phyloP scores from a whole-genome alignment of 1,140 invertebrate species.

The Musca domestica region DNA sequence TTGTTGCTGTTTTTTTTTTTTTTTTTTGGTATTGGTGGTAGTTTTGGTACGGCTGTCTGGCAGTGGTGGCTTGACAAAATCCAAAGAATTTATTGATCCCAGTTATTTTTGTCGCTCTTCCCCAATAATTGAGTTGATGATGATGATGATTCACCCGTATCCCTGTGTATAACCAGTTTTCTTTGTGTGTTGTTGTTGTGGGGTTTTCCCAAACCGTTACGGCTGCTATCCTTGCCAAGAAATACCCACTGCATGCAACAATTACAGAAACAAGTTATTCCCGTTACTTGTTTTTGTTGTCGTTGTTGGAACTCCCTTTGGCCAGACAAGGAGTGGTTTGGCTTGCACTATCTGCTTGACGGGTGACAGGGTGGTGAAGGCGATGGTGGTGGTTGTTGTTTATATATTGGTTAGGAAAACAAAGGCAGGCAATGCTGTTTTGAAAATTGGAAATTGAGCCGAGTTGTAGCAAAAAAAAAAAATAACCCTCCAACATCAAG shows the following conservation, averaged over 20 bases:
- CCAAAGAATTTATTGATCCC: no score
- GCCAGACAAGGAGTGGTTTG: slow-evolving; percentile 8
- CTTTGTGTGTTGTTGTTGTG: no score
- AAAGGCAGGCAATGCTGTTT: background rate
- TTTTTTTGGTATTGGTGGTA: background rate
- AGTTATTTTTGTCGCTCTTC: no score
- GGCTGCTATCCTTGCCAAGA: background rate
- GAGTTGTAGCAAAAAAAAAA: no score
- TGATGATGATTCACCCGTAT: no score
- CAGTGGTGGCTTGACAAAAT: no score
- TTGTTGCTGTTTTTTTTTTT: no score
- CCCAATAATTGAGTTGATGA: no score
- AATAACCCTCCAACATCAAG: no score
- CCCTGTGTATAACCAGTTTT: no score
- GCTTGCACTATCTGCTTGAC: background rate
- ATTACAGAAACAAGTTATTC: background rate
- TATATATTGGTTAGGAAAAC: background rate
- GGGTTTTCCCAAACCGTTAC: background rate
- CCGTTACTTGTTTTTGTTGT: background rate
- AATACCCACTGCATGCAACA: background rate
- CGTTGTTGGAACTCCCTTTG: background rate
- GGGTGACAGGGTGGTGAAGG: no score
- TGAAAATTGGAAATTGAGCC: no score
- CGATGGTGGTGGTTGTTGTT: background rate
- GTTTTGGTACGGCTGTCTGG: background rate